Evolutionary conservation across 2,797 vertebrate species (phyloP), one percentile per base, ranked within the genome.

Genomic region (Malurus splendens): DNA sequence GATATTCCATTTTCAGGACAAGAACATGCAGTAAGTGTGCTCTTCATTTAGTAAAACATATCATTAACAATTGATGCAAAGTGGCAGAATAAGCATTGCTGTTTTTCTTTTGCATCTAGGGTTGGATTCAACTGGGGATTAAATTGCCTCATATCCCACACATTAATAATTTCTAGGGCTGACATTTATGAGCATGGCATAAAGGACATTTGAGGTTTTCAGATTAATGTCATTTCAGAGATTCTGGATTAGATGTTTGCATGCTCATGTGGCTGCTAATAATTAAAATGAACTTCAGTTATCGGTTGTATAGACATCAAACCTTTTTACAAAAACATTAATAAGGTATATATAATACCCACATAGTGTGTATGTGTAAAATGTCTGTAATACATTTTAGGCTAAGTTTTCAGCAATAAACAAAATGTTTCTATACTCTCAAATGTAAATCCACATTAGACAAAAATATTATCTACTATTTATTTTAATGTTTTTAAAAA

Each of bases 231-330:
- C 65, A 93, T 94, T 96, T 95, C 90, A 93, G 94, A 93, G 62
- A 82, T 74, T 82, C 64, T 67, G 82, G 61, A 89, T 93, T 92
- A 94, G 74, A 82, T 86, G 42, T 65, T 85, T 88, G 78, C 92
- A 89, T 75, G 64, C 62, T 86, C 36, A 84, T 82, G 70, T 87
- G 74, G 41, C 48, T 90, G 59, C 78, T 90, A 86, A 92, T 87
- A 95, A 95, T 94, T 92, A 95, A 95, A 95, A 93, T 94, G 57
- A 90, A 71, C 62, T 94, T 92, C 57, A 87, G 45, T 93, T 95
- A 92, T 57, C 90, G 44, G n/a, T 33, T 25, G 13, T 55, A 86
- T 55, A 93, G 67, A 71, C 39, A 93, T 78, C 19, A 82, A 88
- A 54, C 2, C 15, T 52, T 66, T 73, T 66, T 42, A 81, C 86